Evolutionary conservation across 2,113 vertebrate genomes (phyloP).

Genomic region (Nansenia antarctica): DNA sequence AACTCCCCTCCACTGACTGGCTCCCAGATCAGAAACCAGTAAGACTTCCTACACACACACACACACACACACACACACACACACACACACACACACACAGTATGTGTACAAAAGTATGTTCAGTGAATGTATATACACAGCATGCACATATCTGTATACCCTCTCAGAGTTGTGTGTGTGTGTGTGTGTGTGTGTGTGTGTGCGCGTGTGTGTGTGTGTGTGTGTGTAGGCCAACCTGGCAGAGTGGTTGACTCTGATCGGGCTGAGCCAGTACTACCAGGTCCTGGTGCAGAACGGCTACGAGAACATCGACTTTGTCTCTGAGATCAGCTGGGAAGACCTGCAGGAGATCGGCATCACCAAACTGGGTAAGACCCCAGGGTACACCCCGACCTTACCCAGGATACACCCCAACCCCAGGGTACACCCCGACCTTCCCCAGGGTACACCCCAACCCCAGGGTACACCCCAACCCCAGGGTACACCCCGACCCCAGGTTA

Average conservation of each 20-base stretch:
- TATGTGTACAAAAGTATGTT: not conserved
- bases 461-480: too few species aligned
- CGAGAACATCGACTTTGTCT: slow-evolving; percentile 97
- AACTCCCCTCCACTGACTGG: slow-evolving; percentile 87
- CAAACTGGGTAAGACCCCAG: slow-evolving; percentile 64
- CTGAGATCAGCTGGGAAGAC: slow-evolving; percentile 96
- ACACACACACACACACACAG: not conserved
- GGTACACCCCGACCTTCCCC: too few species aligned
- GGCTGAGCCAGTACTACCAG: slow-evolving; percentile 96
- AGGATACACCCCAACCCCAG: not conserved
- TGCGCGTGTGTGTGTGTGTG: slow-evolving; percentile 27
- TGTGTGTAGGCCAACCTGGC: slow-evolving; percentile 86
- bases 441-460: too few species aligned
- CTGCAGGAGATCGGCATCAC: slow-evolving; percentile 97
- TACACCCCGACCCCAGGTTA: too few species aligned
- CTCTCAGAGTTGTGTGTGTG: not conserved
- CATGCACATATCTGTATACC: too few species aligned
- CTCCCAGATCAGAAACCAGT: slow-evolving; percentile 93
- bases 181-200: not conserved
- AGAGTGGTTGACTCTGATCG: slow-evolving; percentile 93
- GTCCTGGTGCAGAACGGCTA: slow-evolving; percentile 95
- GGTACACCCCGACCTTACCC: too few species aligned
- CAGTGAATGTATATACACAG: too few species aligned
- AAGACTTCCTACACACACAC: slow-evolving; percentile 54
- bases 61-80: not conserved